phyloP scores from a whole-genome alignment of 92 coral and sea anemone species.

The Ricordea florida region DNA sequence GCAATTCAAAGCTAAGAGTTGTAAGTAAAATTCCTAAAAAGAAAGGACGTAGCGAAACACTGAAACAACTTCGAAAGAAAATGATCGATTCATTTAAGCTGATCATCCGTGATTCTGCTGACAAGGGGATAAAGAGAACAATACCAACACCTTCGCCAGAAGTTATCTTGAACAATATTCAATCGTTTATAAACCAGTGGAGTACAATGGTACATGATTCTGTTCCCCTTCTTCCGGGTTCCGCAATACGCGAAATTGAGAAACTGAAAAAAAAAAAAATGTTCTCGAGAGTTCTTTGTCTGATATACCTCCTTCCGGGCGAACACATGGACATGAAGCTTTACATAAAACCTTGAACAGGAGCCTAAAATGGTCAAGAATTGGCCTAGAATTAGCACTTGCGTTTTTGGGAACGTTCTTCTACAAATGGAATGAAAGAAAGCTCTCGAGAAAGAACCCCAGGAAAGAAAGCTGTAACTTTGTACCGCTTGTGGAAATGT shows the following conservation, averaged over 20 bases:
- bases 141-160: constrained; percentile 22
- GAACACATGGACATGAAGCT: constrained; percentile 53
- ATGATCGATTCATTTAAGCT: constrained; percentile 16
- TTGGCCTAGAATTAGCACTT: constrained; percentile 50
- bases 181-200: constrained; percentile 20
- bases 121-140: constrained; percentile 30
- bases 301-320: constrained; percentile 29
- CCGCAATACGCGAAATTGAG: constrained; percentile 15
- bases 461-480: constrained; percentile 10
- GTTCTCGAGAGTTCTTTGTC: constrained; percentile 26
- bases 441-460: constrained; percentile 7
- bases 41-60: constrained; percentile 25
- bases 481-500: constrained; percentile 43
- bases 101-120: constrained; percentile 37
- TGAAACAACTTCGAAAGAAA: constrained; percentile 18
- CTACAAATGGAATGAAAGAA: constrained; percentile 56
- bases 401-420: constrained; percentile 46
- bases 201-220: constrained; percentile 7
- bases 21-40: constrained; percentile 17
- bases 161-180: constrained; percentile 17
- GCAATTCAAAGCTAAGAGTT: not conserved
- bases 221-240: constrained; percentile 5
- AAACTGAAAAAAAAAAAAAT: constrained; percentile 7
- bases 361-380: constrained; percentile 20
- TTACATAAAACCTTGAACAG: constrained; percentile 39